Conservation (phyloP, 1,140 invertebrate species). For the Monomorium pharaonis region DNA sequence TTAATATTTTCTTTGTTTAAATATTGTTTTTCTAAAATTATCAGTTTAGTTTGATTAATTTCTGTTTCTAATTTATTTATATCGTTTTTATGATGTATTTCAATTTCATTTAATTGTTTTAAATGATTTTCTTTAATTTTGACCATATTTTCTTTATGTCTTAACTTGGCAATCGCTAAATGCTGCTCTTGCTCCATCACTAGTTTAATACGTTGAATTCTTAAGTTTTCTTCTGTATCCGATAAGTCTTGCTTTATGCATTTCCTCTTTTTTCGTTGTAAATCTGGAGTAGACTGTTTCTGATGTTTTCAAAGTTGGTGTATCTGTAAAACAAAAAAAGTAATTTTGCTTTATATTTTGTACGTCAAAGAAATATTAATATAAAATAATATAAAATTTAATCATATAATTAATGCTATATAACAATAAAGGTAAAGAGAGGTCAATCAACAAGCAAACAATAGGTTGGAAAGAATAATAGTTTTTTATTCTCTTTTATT, state of each 20-base stretch:
- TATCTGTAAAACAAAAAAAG: neutral
- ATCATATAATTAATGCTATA: too few species aligned
- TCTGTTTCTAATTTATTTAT: neutral
- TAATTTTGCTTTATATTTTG: slow-evolving; percentile 1
- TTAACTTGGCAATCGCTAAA: neutral
- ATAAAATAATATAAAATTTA: too few species aligned
- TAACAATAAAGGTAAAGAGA: too few species aligned
- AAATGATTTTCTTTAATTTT: slow-evolving; percentile 7
- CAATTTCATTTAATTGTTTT: neutral
- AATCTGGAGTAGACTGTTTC: neutral
- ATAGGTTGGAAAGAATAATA: too few species aligned
- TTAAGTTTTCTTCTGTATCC: neutral
- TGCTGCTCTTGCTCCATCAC: neutral
- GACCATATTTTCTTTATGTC: neutral
- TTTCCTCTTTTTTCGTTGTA: neutral
- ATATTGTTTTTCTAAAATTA: slow-evolving; percentile 1
- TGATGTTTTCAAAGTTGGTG: neutral
- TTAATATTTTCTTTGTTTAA: slow-evolving; percentile 5
- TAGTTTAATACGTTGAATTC: neutral
- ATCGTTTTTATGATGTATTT: neutral
- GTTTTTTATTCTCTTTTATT: too few species aligned
- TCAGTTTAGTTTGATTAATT: neutral
- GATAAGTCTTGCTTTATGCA: neutral
- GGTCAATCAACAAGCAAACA: too few species aligned
- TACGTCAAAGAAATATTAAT: neutral